These are phyloP conservation scores for Spea multiplicata DNA, from an alignment of 2,113 vertebrate species.

Conservation along the genomic window DNA sequence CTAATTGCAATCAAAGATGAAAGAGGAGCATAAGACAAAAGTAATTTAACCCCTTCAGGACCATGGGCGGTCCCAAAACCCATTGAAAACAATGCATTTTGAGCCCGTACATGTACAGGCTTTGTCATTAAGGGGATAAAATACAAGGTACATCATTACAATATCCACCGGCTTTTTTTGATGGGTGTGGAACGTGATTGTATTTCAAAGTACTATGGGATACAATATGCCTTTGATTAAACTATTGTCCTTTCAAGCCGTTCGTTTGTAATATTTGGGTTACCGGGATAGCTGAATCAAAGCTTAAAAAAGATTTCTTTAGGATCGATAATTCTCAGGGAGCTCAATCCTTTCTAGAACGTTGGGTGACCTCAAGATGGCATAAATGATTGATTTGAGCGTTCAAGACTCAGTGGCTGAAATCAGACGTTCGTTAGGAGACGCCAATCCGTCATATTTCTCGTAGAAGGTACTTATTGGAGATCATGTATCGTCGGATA, in stretches of 20 bases:
- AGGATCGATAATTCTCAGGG: neutral
- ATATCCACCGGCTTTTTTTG: too few species aligned
- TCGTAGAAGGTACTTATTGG: neutral
- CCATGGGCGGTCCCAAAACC: too few species aligned
- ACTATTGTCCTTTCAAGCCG: neutral
- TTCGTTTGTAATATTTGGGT: constrained; percentile 9
- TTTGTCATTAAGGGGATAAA: too few species aligned
- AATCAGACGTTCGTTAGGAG: constrained; percentile 22
- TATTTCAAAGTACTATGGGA: neutral
- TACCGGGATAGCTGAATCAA: neutral
- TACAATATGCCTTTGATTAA: neutral
- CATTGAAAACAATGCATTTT: too few species aligned
- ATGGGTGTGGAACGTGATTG: too few species aligned
- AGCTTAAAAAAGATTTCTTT: constrained; percentile 1
- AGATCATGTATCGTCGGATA: too few species aligned
- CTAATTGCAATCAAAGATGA: neutral
- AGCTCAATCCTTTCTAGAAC: neutral
- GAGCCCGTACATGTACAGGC: too few species aligned
- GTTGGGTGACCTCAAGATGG: constrained; percentile 1
- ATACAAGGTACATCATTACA: too few species aligned
- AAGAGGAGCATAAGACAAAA: neutral
- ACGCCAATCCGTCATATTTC: neutral
- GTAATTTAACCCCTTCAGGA: too few species aligned
- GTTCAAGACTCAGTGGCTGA: neutral
- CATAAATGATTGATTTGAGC: constrained; percentile 11